Percentiles rank a stretch among this genome's conserved stretches.
phyloP scores from a whole-genome alignment of 2,113 vertebrate species.

The Furnarius figulus region DNA sequence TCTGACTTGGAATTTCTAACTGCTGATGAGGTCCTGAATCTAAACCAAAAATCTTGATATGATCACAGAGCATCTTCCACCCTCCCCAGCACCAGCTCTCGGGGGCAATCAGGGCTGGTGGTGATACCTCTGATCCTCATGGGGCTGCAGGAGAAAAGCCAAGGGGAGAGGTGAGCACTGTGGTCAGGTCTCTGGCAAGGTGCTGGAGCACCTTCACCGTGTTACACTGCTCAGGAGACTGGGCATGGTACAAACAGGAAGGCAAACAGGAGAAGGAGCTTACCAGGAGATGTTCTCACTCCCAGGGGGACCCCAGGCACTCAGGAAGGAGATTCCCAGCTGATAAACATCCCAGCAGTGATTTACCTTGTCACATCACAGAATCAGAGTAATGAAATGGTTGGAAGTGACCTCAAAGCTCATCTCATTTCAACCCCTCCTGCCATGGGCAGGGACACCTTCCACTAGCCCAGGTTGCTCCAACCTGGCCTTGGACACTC shows the following conservation, averaged over 20 bases:
- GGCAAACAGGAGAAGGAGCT: neutral
- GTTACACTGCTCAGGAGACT: neutral
- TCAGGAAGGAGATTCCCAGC: neutral
- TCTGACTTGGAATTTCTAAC: neutral
- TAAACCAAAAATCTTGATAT: neutral
- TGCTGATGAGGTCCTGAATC: neutral
- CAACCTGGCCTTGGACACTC: neutral
- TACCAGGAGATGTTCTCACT: neutral
- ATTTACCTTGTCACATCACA: neutral
- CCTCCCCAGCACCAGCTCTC: rapidly evolving
- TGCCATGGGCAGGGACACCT: neutral
- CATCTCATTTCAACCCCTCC: rapidly evolving
- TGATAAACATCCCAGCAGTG: neutral
- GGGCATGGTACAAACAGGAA: rapidly evolving
- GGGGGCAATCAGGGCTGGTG: rapidly evolving
- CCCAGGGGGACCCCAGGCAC: neutral
- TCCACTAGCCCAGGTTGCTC: neutral
- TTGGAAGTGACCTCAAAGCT: neutral
- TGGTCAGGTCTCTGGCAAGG: neutral
- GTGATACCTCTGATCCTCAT: neutral
- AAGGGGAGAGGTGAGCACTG: neutral
- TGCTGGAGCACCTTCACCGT: rapidly evolving
- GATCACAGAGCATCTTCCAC: neutral
- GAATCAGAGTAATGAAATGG: neutral
- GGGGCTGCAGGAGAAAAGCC: neutral